Conservation (phyloP, 1,140 invertebrate genomes). For the Bombus confusus region DNA sequence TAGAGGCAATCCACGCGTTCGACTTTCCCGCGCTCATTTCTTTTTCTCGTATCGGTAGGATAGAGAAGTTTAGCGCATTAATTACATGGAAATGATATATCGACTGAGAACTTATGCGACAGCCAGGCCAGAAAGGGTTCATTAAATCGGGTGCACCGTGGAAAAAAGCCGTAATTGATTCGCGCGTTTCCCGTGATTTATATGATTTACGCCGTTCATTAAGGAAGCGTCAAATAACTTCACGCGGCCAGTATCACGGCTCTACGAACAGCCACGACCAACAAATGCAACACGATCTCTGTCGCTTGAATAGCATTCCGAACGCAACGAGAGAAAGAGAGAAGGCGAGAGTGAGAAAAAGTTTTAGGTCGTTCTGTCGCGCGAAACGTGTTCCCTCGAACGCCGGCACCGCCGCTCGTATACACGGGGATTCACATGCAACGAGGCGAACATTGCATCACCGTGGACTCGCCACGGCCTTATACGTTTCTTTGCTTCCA, state of each 20-base stretch:
- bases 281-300: conserved; percentile 2
- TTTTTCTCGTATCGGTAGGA: neutral
- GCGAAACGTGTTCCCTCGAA: conserved; percentile 45
- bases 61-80: neutral
- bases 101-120: conserved; percentile 1
- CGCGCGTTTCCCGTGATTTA: conserved; percentile 35
- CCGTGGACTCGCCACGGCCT: conserved; percentile 55
- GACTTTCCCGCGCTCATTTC: neutral
- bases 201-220: conserved; percentile 42
- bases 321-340: neutral
- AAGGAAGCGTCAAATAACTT: conserved; percentile 29
- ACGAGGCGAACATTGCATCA: conserved; percentile 66
- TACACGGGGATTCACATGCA: conserved; percentile 60
- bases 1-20: neutral
- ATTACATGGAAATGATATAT: conserved; percentile 42
- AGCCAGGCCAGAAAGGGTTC: conserved; percentile 27
- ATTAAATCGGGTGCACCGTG: conserved; percentile 18
- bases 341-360: conserved; percentile 3
- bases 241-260: neutral
- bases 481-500: conserved; percentile 66
- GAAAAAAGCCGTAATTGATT: conserved; percentile 28
- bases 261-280: neutral
- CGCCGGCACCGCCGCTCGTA: neutral
- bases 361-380: conserved; percentile 43
- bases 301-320: conserved; percentile 18